Evolutionary conservation across 2,888 invertebrate species (phyloP).

Genomic region (Physocephala rufipes): DNA sequence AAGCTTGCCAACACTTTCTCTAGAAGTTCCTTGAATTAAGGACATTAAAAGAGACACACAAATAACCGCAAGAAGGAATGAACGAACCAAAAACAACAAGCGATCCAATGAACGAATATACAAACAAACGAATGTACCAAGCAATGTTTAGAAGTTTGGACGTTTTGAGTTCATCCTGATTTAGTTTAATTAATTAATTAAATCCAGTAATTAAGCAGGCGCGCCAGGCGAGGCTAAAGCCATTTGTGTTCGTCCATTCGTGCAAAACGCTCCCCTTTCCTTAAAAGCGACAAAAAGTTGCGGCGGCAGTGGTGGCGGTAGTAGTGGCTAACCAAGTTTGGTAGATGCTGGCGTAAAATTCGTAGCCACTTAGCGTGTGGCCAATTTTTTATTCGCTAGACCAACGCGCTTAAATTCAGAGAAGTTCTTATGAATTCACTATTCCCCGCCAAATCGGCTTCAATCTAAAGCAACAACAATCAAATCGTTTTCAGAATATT

Average conservation of each 20-base stretch:
- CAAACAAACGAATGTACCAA: too few relatives aligned
- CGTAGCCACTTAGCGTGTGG: not conserved
- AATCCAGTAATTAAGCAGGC: not conserved
- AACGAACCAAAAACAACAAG: too few relatives aligned
- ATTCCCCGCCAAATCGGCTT: constrained; percentile 11
- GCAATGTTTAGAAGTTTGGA: not conserved
- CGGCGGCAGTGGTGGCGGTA: not conserved
- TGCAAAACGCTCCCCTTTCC: not conserved
- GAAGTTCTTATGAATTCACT: not conserved
- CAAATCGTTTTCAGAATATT: constrained; percentile 31
- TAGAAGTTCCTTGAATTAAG: too few relatives aligned
- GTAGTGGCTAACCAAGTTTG: not conserved
- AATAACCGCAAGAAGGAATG: too few relatives aligned
- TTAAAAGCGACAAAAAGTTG: not conserved
- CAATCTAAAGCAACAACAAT: too few relatives aligned
- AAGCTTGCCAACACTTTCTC: too few relatives aligned
- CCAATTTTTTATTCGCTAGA: not conserved
- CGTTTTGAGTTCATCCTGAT: not conserved
- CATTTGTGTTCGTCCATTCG: not conserved
- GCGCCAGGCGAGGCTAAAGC: too few relatives aligned
- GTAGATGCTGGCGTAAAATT: not conserved
- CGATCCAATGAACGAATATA: too few relatives aligned
- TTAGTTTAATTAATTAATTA: constrained; percentile 15
- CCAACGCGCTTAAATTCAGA: constrained; percentile 15
- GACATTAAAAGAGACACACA: too few relatives aligned